Evolutionary conservation across 2,797 vertebrate genomes (phyloP), one percentile per base, ranked within the genome.

Genomic region (Gymnoscopelus microlampas): DNA sequence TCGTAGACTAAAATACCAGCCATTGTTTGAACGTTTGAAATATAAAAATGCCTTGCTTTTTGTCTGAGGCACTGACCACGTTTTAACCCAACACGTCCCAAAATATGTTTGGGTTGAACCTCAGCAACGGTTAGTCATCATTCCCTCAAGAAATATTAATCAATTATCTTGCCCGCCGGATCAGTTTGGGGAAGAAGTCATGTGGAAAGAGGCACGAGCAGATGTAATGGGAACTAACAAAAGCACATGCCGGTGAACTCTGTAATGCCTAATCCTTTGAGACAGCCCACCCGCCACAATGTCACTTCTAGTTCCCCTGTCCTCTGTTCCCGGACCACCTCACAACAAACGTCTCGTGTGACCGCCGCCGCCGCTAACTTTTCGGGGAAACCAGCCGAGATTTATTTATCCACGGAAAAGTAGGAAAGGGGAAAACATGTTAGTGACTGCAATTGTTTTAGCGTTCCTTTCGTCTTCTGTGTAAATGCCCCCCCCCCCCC

Each of bases 111-210:
- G 87, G 83, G 82, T 81, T 88, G 82, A 90, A 91, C 87, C 90
- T 90, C 85, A 82, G 85, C 93, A 89, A 86, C 70, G 68, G 93
- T 93, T 92, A 94, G 92, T 91, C 93, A 94, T 93, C 92, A 55
- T 89, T 92, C 92, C 92, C 93, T 94, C 92, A 90, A 95, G 93
- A 93, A 95, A 94, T 93, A 94, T 94, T 93, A 94, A 94, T 94
- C 93, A 94, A 92, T 94, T 94, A 95, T 93, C 91, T 87, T 91
- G 89, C 83, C 91, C 85, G 88, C 89, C 80, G 84, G 90, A 94
- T 94, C 91, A 85, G 90, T 93, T 93, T 91, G 91, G 88, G 83
- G 87, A 88, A 91, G 90, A 94, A 94, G 90, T 94, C 93, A 94
- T 94, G 92, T 94, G 92, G 94, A 94, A 95, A 94, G 91, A 93